phyloP scores from a whole-genome alignment of 2,888 invertebrate species.

The Ferdinandea cuprea region DNA sequence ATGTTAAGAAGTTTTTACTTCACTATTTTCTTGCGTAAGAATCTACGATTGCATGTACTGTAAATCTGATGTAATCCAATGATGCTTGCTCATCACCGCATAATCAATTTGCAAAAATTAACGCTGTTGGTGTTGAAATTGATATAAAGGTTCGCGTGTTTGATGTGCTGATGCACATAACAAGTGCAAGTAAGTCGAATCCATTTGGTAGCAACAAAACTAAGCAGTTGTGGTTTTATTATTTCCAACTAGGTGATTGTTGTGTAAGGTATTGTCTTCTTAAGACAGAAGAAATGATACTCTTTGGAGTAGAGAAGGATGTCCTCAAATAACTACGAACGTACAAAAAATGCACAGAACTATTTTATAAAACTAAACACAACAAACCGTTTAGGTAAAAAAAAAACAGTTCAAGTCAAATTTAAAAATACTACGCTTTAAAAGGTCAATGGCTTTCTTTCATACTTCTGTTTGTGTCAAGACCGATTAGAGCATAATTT shows the following conservation, averaged over 20 bases:
- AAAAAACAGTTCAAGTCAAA: no score
- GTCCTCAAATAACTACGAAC: no score
- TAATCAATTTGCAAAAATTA: background rate
- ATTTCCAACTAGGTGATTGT: no score
- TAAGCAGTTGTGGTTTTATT: background rate
- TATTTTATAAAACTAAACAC: no score
- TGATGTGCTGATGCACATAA: background rate
- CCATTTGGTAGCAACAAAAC: background rate
- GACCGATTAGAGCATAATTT: constrained; percentile 10
- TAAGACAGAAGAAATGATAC: no score
- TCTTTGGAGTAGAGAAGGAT: no score
- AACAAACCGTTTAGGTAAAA: no score
- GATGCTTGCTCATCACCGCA: background rate
- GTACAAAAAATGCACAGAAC: no score
- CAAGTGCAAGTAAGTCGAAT: background rate
- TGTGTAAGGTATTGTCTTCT: no score
- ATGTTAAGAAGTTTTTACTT: background rate
- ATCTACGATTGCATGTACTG: no score
- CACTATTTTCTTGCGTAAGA: background rate
- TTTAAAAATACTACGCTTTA: no score
- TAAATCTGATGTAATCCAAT: background rate
- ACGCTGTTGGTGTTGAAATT: background rate
- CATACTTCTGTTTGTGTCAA: background rate
- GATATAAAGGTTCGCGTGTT: background rate
- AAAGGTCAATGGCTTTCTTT: background rate